Evolutionary conservation across 2,797 vertebrate genomes (phyloP).

Genomic region (Thamnophis elegans): DNA sequence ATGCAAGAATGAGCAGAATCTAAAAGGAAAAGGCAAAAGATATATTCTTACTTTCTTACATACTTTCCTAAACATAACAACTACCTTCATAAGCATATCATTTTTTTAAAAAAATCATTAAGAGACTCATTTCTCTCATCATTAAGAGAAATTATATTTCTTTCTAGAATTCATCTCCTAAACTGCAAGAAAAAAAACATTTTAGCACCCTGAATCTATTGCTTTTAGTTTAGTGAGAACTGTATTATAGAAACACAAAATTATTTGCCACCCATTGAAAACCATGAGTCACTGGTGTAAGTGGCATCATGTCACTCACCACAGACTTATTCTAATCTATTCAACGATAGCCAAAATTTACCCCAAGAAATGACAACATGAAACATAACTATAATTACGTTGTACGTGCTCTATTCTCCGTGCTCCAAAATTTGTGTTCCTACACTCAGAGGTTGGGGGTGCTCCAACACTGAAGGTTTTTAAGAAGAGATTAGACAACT

Average conservation of each 20-base stretch:
- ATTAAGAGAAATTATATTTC: background rate
- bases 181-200: background rate
- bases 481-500: too few relatives aligned
- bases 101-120: background rate
- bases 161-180: background rate
- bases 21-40: slow-evolving; percentile 61
- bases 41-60: background rate
- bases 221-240: background rate
- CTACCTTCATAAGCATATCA: background rate
- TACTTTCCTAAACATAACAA: background rate
- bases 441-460: background rate
- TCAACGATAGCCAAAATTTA: background rate
- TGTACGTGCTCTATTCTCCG: background rate
- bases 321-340: background rate
- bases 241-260: background rate
- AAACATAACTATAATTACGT: background rate
- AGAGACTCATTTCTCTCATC: too few relatives aligned
- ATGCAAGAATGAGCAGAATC: slow-evolving; percentile 88
- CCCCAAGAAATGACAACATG: background rate
- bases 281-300: background rate
- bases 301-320: background rate
- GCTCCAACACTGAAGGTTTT: too few relatives aligned
- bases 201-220: background rate
- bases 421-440: background rate
- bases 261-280: background rate